Percentiles rank a stretch among this genome's conserved stretches.
Conservation (phyloP, 1,140 invertebrate species). For the Macrobrachium nipponense region DNA sequence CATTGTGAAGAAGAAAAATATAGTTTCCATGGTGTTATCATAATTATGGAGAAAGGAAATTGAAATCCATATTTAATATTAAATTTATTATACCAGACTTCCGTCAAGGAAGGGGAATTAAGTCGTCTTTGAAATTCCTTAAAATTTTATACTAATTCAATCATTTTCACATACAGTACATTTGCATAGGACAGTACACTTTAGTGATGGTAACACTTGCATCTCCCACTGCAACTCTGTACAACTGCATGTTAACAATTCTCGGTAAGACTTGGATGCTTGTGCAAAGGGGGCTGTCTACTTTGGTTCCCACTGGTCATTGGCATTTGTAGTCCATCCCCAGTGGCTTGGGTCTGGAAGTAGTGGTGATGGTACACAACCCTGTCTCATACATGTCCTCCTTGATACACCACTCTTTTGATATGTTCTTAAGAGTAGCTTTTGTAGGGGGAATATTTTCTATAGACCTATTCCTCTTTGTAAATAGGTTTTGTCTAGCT, state of each 20-base stretch:
- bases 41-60: too few relatives aligned
- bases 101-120: too few relatives aligned
- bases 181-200: slow-evolving; percentile 16
- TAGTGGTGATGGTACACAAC: not conserved
- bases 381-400: slow-evolving; percentile 15
- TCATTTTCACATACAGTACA: slow-evolving; percentile 15
- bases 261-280: slow-evolving; percentile 14
- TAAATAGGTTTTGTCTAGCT: too few relatives aligned
- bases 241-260: too few relatives aligned
- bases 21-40: too few relatives aligned
- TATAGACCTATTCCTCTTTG: too few relatives aligned
- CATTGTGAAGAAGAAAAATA: too few relatives aligned
- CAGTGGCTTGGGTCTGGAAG: slow-evolving; percentile 25
- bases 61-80: too few relatives aligned
- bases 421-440: slow-evolving; percentile 4
- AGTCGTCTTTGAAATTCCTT: too few relatives aligned
- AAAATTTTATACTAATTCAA: too few relatives aligned
- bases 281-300: not conserved
- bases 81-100: too few relatives aligned
- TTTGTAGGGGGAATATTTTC: slow-evolving; percentile 9
- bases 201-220: slow-evolving; percentile 7
- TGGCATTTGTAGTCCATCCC: not conserved
- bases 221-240: not conserved
- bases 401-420: slow-evolving; percentile 13
- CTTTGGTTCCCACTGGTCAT: too few relatives aligned